These are phyloP conservation scores for Dissostichus mawsoni DNA, from an alignment of 2,113 vertebrate genomes.

Conservation along the genomic window DNA sequence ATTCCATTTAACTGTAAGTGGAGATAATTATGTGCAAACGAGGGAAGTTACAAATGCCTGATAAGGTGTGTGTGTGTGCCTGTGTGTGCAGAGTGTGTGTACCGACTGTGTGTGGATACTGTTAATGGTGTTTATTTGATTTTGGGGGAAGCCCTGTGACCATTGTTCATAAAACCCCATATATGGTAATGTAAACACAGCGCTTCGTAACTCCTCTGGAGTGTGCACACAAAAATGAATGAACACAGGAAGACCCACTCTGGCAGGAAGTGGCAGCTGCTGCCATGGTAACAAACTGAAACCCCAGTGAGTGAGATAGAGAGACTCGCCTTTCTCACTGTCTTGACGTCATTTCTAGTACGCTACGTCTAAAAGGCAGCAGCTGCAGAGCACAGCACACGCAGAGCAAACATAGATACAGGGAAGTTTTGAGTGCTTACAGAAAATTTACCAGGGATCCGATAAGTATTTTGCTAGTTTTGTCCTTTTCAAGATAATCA, in stretches of 20 bases:
- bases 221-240: constrained; percentile 82
- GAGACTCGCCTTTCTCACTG: constrained; percentile 72
- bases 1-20: constrained; percentile 61
- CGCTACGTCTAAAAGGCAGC: constrained; percentile 66
- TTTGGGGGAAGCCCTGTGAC: constrained; percentile 78
- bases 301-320: constrained; percentile 74
- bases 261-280: constrained; percentile 87
- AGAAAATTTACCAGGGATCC: constrained; percentile 51
- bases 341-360: constrained; percentile 87
- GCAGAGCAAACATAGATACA: constrained; percentile 66
- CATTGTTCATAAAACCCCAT: constrained; percentile 78
- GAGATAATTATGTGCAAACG: constrained; percentile 69
- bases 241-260: constrained; percentile 86
- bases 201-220: constrained; percentile 72
- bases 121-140: constrained; percentile 68
- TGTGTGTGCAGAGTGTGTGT: constrained; percentile 20
- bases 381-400: constrained; percentile 74
- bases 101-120: constrained; percentile 24
- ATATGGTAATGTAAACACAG: constrained; percentile 85
- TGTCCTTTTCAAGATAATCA: constrained; percentile 56
- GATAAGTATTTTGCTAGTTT: constrained; percentile 41
- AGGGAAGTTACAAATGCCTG: constrained; percentile 48
- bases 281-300: constrained; percentile 87
- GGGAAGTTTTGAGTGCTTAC: constrained; percentile 56
- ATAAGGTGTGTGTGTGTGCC: constrained; percentile 34